These are phyloP conservation scores for Diuraphis noxia DNA, from an alignment of 1,140 invertebrate species.

Conservation along the genomic window DNA sequence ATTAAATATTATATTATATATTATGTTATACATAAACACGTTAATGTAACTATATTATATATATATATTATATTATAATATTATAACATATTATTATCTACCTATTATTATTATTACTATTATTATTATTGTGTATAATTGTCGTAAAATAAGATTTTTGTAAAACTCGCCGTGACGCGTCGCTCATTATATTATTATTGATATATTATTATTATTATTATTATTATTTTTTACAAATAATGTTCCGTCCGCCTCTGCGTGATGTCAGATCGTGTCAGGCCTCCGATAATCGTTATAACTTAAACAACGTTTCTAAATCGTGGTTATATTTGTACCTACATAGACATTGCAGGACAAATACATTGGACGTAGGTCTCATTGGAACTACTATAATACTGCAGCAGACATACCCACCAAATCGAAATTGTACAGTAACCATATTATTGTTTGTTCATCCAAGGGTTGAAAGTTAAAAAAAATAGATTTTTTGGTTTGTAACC, in stretches of 20 bases:
- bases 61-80: not conserved
- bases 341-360: too few relatives aligned
- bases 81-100: not conserved
- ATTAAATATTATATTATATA: too few relatives aligned
- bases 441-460: too few relatives aligned
- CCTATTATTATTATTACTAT: slow-evolving; percentile 1
- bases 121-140: not conserved
- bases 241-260: not conserved
- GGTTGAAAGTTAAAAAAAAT: too few relatives aligned
- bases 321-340: too few relatives aligned
- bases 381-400: too few relatives aligned
- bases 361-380: too few relatives aligned
- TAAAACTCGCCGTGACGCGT: slow-evolving; percentile 5
- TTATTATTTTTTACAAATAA: not conserved
- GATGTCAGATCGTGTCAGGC: not conserved
- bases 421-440: too few relatives aligned
- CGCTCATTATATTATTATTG: slow-evolving; percentile 39
- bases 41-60: not conserved
- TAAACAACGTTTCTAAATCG: not conserved
- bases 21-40: not conserved
- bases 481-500: too few relatives aligned
- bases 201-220: not conserved
- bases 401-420: too few relatives aligned
- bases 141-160: not conserved
- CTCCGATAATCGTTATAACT: not conserved